Evolutionary conservation across 2,888 invertebrate genomes (phyloP), one percentile per base, ranked within the genome.

Genomic region (Melitaea athalia): DNA sequence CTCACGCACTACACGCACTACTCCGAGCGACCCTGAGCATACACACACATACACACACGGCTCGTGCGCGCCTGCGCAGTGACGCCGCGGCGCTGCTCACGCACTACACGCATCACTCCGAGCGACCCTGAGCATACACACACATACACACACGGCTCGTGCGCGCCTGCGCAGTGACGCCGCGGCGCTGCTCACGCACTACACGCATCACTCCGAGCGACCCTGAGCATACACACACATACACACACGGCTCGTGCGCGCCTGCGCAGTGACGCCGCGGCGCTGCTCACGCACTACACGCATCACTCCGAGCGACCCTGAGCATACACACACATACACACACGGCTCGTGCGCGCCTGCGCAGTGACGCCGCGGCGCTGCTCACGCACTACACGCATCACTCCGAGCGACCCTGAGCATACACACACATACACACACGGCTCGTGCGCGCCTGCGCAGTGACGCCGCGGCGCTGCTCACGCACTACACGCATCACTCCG

Each of bases 281-380:
- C 88, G 0, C 71, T 88, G 3, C 76, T 89, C 0, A 78, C 84
- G 17, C 89, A 89, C 70, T 89, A 88, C 72, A 84, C 88, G 8
- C 77, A 81, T 8, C 4, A 38, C 38, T 38, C 38, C 24, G 24
- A 24, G 31, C 78, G 82, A 60, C 80, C 85, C 14, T 85, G 67
- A 68, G 5, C 55, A n/a, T 43, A 47, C 45, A 50, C 14, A 31
- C 6, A 31, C n/a, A n/a, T n/a, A n/a, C n/a, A n/a, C n/a, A n/a
- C n/a, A n/a, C n/a, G n/a, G n/a, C n/a, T n/a, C n/a, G n/a, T n/a
- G 96, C 96, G 0, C 93, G 96, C 63, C 95, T 94, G 72, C 95
- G 95, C 71, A 95, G 96, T 73, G 95, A 95, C 80, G 95, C 95
- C 57, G 94, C 94, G 69, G 83, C 88, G 0, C 71, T 88, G 3